Base-by-base conservation (phyloP, 2,113 vertebrate genomes). In the Amblyornis subalaris region DNA sequence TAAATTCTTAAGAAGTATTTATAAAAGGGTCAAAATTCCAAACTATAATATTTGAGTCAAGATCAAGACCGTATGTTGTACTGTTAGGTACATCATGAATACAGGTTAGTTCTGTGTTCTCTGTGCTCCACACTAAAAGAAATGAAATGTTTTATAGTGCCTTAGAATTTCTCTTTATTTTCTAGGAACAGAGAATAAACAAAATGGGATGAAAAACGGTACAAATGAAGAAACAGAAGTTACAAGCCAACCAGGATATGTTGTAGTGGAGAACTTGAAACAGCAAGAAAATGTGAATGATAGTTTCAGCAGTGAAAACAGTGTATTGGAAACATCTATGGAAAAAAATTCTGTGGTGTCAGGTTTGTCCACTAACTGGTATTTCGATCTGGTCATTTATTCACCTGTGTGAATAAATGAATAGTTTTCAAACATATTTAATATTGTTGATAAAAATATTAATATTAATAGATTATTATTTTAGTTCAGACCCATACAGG, bases 291-390 rank as follows among this genome's bases (percentile, higher is more conserved):
- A 74, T 45, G 3, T 18, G 33, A 94, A 78, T 55, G 55, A 73
- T 17, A 44, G 11, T 73, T 65, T 50, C 48, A 51, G 31, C 36
- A n/a, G 10, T 14, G 89, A 97, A 14, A 95, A 19, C 38, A 71
- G 47, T 61, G 20, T 83, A 21, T 24, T 75, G 42, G 97, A 96
- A 72, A 74, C 70, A 19, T 97, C 96, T 58, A 35, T n/a, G 61
- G 83, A 45, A 62, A 95, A 96, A 10, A 87, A 73, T 81, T 96
- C 88, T 72, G 4, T 80, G n/a, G 21, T 66, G 61, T 93, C 97
- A 96, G 97, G 98, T 98, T 97, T 38, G 78, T 93, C 23, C 28
- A 14, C 20, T 48, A 47, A 36, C 15, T 57, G 15, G 2, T 47
- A 55, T 44, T 84, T 89, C 90, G 18, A 90, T 54, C 58, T 82